Percentiles rank a stretch among this genome's conserved stretches.
Evolutionary conservation across 2,113 vertebrate genomes (phyloP).

Genomic region (Pomatostomus ruficeps): DNA sequence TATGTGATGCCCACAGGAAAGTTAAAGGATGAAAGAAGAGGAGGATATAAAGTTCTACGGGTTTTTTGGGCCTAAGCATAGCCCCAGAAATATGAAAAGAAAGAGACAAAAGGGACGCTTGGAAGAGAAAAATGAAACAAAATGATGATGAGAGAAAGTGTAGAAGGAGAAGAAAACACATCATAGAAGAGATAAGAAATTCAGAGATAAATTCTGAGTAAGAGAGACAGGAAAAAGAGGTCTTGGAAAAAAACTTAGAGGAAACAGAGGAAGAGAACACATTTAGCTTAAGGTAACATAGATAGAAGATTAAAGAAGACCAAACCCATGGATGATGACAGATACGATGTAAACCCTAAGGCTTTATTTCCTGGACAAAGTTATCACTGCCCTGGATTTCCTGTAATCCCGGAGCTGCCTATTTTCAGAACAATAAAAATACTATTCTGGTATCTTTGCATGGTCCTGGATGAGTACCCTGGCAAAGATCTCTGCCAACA

Average conservation of each 20-base stretch:
- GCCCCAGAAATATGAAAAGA: slow-evolving; percentile 4
- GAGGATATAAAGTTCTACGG: neutral
- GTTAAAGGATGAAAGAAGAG: neutral
- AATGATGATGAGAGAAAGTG: neutral
- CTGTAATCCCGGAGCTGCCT: neutral
- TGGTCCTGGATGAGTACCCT: neutral
- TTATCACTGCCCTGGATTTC: neutral
- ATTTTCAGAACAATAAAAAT: neutral
- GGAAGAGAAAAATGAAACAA: slow-evolving; percentile 26
- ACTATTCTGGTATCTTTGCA: neutral
- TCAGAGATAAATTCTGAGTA: neutral
- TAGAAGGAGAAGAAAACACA: slow-evolving; percentile 9
- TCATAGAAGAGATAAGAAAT: neutral
- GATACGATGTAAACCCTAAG: neutral
- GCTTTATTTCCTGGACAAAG: neutral
- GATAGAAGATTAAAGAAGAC: slow-evolving; percentile 23
- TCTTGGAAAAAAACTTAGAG: neutral
- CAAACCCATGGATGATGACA: slow-evolving; percentile 8
- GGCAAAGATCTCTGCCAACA: neutral
- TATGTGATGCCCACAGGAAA: neutral
- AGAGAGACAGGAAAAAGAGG: neutral
- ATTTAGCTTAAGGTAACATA: neutral
- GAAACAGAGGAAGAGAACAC: slow-evolving; percentile 4
- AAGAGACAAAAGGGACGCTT: neutral
- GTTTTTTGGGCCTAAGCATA: neutral